These are phyloP conservation scores for Pipistrellus pygmaeus DNA, from an alignment of 2,797 vertebrate genomes.

Conservation along the genomic window DNA sequence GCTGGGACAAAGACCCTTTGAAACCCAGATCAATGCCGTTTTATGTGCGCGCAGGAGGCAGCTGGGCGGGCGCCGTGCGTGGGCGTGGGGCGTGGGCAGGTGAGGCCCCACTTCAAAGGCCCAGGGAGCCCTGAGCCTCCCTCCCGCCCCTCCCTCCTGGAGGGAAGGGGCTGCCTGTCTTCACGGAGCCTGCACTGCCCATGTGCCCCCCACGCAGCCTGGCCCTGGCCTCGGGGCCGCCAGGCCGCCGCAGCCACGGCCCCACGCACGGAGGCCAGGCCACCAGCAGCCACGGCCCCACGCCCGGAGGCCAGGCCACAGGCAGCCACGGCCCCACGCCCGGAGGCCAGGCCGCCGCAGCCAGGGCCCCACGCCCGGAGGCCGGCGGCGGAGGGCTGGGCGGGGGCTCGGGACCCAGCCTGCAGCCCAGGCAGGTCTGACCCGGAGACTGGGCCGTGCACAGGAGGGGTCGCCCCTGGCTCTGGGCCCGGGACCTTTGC, in stretches of 20 bases:
- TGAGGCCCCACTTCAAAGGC: neutral
- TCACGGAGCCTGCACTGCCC: neutral
- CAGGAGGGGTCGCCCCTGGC: neutral
- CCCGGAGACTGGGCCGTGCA: too few relatives aligned
- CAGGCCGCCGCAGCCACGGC: neutral
- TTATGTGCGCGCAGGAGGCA: neutral
- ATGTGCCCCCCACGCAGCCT: fast-evolving
- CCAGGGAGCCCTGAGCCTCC: neutral
- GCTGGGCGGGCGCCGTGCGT: neutral
- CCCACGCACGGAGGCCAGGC: neutral
- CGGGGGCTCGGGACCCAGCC: neutral
- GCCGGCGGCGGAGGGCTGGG: neutral
- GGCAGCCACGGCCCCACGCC: too few relatives aligned
- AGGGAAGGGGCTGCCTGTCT: neutral
- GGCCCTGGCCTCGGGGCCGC: neutral
- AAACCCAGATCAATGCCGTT: conserved; percentile 55
- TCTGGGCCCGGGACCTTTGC: fast-evolving
- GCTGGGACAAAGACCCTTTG: conserved; percentile 58
- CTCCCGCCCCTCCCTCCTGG: too few relatives aligned
- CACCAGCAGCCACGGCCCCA: too few relatives aligned
- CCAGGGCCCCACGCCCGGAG: too few relatives aligned
- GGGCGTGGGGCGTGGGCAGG: neutral
- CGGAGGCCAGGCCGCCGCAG: neutral
- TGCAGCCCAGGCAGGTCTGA: neutral
- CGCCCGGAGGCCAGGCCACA: too few relatives aligned